A percentile compares a stretch with the other conserved stretches of the same genome.
These are phyloP conservation scores for Psilopsiagon aymara DNA, from an alignment of 2,113 vertebrate genomes.

Conservation along the genomic window DNA sequence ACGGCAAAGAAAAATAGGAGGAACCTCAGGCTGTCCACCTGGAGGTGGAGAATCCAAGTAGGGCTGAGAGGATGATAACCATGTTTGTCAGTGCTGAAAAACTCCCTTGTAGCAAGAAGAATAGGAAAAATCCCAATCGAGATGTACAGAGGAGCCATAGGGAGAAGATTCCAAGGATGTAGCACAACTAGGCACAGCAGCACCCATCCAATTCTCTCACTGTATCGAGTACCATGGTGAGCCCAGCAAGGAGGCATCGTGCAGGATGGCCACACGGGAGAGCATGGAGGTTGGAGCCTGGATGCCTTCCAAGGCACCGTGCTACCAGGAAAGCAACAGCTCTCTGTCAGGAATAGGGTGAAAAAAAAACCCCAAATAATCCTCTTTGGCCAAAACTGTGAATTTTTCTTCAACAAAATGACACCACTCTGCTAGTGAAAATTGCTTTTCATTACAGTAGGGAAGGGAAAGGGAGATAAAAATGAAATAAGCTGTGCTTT, in stretches of 20 bases:
- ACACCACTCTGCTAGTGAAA: constrained; percentile 17
- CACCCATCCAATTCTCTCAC: background rate
- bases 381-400: constrained; percentile 3
- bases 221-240: background rate
- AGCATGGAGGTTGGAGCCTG: background rate
- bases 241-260: rapidly evolving
- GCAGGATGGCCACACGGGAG: background rate
- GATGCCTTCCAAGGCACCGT: background rate
- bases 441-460: constrained; percentile 19
- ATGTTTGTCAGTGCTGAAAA: background rate
- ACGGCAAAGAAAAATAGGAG: background rate
- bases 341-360: background rate
- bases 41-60: background rate
- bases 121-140: background rate
- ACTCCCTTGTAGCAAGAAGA: background rate
- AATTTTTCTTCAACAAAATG: background rate
- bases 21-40: background rate
- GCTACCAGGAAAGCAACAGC: background rate
- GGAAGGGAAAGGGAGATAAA: constrained; percentile 15
- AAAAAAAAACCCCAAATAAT: background rate
- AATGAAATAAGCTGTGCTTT: constrained; percentile 25
- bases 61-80: background rate
- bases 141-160: rapidly evolving
- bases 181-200: background rate
- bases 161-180: background rate